Evolutionary conservation across 1,140 invertebrate species (phyloP).

Genomic region (Drosophila bipectinata): DNA sequence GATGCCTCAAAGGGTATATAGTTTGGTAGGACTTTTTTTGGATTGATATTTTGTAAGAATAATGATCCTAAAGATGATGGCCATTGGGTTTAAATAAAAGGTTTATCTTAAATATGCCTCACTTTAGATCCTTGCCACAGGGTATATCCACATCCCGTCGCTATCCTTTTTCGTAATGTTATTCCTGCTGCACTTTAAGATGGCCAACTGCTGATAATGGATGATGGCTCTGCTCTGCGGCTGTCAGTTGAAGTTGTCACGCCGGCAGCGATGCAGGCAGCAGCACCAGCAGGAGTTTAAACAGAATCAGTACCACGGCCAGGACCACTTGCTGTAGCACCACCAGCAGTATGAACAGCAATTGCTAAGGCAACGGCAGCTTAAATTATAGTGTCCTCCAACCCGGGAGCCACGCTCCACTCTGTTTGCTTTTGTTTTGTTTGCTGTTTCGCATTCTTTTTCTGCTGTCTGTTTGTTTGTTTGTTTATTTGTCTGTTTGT

Average conservation of each 20-base stretch:
- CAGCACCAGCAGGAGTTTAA: conserved; percentile 42
- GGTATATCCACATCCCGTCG: neutral
- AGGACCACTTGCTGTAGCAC: conserved; percentile 37
- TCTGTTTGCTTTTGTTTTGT: conserved; percentile 50
- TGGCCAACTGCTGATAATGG: conserved; percentile 82
- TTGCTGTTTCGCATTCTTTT: conserved; percentile 52
- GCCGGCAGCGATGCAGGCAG: conserved; percentile 60
- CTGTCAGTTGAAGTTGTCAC: conserved; percentile 82
- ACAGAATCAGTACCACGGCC: conserved; percentile 19
- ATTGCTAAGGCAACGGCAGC: conserved; percentile 56
- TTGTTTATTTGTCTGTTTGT: conserved; percentile 47
- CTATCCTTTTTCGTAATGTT: conserved; percentile 7
- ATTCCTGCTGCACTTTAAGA: conserved; percentile 73
- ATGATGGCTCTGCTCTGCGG: conserved; percentile 75
- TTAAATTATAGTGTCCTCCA: conserved; percentile 66
- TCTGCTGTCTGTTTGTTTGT: conserved; percentile 17
- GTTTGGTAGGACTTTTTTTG: neutral
- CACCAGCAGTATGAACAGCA: conserved; percentile 33
- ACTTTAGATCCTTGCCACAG: neutral
- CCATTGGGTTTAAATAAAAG: neutral
- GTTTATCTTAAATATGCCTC: neutral
- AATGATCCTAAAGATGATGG: neutral
- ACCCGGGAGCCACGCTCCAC: conserved; percentile 18
- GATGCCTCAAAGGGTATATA: conserved; percentile 3
- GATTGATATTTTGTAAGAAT: conserved; percentile 1